Evolutionary conservation across 2,888 invertebrate species (phyloP), one percentile per base, ranked within the genome.

Genomic region (Bruchidius siliquastri): DNA sequence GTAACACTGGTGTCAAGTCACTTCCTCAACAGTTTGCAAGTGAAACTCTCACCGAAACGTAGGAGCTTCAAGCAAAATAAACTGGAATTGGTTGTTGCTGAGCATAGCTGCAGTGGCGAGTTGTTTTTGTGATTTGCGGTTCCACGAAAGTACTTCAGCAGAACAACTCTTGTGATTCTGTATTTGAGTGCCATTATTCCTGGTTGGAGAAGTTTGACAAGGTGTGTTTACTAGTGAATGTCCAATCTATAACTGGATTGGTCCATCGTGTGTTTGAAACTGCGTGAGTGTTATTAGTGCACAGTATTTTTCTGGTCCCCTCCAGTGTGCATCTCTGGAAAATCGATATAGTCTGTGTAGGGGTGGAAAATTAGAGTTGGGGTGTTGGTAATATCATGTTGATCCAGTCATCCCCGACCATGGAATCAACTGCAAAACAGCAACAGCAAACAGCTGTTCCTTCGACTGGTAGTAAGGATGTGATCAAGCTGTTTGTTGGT

Each of bases 401-500:
- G 80, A 87, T 87, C 79, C 87, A 87, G 76, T 85, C 84, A 70
- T 84, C 86, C 30, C 84, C 85, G 68, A 79, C 82, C 72, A 84
- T 84, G 83, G 80, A 84, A 20, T 22, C 71, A 21, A 32, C 22
- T 20, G 32, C 20, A n/a, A 30, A 71, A 71, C 30, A 26, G 49
- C 68, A 68, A 32, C 71, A 71, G 30, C 71, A 71, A 49, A n/a
- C 30, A 20, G 21, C 22, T 32, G 21, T 26, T 78, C 77, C 68
- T 13, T 70, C 70, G 67, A 76, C 74, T 66, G 79, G 80, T 22
- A 81, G 78, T 78, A 82, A 87, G 72, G 88, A 88, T 74, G 91
- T 91, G 73, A 90, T 96, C 78, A 97, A 97, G 87, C 90, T 97
- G 75, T 97, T 97, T 87, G 94, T 97, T 73, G 97, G 97, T 21